These are phyloP conservation scores for Palythoa heliodiscus DNA, from an alignment of 92 coral and sea anemone species.

Conservation along the genomic window DNA sequence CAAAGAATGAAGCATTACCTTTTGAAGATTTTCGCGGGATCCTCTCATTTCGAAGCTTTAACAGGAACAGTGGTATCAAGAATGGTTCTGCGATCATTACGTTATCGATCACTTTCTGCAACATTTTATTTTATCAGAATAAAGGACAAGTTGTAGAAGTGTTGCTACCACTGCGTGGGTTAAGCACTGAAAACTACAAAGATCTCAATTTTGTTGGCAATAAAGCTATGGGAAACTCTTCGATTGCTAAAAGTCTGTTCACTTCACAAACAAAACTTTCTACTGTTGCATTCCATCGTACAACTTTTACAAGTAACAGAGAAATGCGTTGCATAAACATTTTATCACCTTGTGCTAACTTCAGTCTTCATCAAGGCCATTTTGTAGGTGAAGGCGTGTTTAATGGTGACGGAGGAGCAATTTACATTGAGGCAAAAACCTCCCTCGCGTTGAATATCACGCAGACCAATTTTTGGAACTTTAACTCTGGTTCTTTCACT, in stretches of 20 bases:
- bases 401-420: slow-evolving; percentile 8
- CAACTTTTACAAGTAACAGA: background rate
- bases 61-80: background rate
- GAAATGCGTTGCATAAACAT: slow-evolving; percentile 5
- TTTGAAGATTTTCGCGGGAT: background rate
- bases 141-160: slow-evolving; percentile 12
- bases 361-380: background rate
- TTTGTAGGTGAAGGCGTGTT: background rate
- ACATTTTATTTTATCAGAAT: slow-evolving; percentile 4
- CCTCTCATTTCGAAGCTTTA: background rate
- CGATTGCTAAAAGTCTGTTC: slow-evolving; percentile 11
- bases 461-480: background rate
- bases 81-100: background rate
- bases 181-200: background rate
- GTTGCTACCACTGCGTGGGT: background rate
- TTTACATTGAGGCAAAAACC: background rate
- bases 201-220: slow-evolving; percentile 7
- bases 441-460: background rate
- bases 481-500: background rate
- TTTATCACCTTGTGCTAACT: slow-evolving; percentile 1
- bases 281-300: background rate
- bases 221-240: background rate
- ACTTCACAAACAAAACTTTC: slow-evolving; percentile 19
- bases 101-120: background rate
- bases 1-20: slow-evolving; percentile 11